These are phyloP conservation scores for Pardosa pseudoannulata DNA, from an alignment of 2,888 invertebrate species.

Conservation along the genomic window DNA sequence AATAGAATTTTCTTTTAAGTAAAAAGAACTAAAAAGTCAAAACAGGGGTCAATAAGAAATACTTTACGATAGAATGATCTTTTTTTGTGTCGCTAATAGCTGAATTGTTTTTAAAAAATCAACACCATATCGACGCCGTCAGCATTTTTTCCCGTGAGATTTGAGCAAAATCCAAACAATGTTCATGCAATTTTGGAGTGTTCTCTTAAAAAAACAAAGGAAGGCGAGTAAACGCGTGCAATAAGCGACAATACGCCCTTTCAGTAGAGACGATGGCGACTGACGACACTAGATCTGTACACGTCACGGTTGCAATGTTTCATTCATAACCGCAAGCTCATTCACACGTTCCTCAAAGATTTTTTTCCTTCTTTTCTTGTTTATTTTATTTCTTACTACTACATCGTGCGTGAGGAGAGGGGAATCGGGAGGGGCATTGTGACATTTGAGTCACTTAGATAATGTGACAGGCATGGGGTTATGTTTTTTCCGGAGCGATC, in stretches of 20 bases:
- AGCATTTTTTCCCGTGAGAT: slow-evolving; percentile 9
- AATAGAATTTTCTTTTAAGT: no score
- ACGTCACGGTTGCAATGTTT: background rate
- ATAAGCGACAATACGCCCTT: background rate
- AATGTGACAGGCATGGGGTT: background rate
- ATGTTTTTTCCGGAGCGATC: background rate
- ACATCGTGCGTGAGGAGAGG: background rate
- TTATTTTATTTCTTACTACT: slow-evolving; percentile 1
- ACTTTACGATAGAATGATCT: no score
- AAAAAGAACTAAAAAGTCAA: no score
- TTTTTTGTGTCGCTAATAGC: no score
- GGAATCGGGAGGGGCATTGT: background rate
- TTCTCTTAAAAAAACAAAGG: background rate
- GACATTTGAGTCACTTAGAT: slow-evolving; percentile 5
- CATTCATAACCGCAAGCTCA: slow-evolving; percentile 24
- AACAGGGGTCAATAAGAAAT: no score
- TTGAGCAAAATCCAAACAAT: background rate
- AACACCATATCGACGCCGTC: no score
- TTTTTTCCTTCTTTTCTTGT: no score
- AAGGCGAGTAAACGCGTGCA: background rate
- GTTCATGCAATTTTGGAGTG: background rate
- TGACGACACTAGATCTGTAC: background rate
- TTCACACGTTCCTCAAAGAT: slow-evolving; percentile 3
- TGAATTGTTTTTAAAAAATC: no score
- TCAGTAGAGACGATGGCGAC: no score